Evolutionary conservation across 1,140 invertebrate species (phyloP).

Genomic region (Kradibia gibbosae): DNA sequence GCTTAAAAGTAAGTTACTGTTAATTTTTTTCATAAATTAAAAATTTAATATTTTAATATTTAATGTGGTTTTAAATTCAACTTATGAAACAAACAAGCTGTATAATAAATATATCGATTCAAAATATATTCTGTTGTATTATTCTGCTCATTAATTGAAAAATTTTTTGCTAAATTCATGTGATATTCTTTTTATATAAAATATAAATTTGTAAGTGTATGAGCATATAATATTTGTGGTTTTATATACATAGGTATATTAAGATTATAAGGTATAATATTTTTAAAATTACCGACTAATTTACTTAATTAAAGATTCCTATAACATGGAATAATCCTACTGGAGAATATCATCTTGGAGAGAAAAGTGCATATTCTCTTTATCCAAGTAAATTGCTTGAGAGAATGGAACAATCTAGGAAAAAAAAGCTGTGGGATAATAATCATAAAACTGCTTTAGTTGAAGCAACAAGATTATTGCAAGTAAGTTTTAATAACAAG

Average conservation of each 20-base stretch:
- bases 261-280: background rate
- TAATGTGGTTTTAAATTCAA: background rate
- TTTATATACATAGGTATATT: slow-evolving; percentile 47
- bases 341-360: slow-evolving; percentile 87
- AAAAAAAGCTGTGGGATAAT: slow-evolving; percentile 90
- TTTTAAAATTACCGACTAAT: background rate
- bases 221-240: no score
- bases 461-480: slow-evolving; percentile 82
- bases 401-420: slow-evolving; percentile 86
- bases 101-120: no score
- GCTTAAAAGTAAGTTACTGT: slow-evolving; percentile 81
- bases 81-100: no score
- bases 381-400: slow-evolving; percentile 90
- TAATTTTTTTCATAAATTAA: background rate
- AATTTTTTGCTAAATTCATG: background rate
- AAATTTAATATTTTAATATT: background rate
- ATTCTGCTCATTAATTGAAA: no score
- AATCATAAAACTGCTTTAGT: slow-evolving; percentile 85
- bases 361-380: slow-evolving; percentile 89
- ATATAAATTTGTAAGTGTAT: slow-evolving; percentile 17
- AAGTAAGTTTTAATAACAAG: no score
- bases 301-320: slow-evolving; percentile 79
- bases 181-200: background rate
- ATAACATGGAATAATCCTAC: slow-evolving; percentile 86
- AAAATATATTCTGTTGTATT: no score